Conservation (phyloP, 2,113 vertebrate genomes). For the Saguinus imperator region DNA sequence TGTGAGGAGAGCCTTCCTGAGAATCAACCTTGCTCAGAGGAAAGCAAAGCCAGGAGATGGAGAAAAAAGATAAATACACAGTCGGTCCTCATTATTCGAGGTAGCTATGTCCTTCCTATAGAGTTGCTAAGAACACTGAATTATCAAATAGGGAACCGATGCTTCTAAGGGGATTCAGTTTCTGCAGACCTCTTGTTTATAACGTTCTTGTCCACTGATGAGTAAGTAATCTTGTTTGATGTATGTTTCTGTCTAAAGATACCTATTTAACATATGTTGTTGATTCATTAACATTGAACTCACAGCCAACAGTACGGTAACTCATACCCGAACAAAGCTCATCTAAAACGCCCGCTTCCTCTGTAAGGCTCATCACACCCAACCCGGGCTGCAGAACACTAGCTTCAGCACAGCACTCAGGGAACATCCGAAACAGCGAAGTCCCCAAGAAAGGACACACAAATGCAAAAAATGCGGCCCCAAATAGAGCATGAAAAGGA, state of each 20-base stretch:
- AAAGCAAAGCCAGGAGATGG: background rate
- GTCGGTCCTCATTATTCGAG: background rate
- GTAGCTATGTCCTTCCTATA: too few relatives aligned
- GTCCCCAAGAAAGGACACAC: background rate
- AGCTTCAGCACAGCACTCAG: background rate
- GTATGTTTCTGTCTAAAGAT: background rate
- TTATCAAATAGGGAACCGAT: background rate
- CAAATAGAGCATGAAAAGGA: background rate
- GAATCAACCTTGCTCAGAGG: background rate
- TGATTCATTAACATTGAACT: background rate
- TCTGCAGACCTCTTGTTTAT: background rate
- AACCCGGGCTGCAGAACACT: accelerated
- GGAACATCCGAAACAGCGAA: background rate
- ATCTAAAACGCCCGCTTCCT: background rate
- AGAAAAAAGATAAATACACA: background rate
- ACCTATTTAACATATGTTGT: background rate
- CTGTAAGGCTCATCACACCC: background rate
- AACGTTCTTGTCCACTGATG: background rate
- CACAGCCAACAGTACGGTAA: background rate
- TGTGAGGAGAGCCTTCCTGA: background rate
- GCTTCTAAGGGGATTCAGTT: background rate
- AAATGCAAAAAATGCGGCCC: background rate
- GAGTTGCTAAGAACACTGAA: background rate
- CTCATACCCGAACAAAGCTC: background rate
- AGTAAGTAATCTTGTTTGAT: too few relatives aligned